Conservation (phyloP, 30 jellyfish, hydroid and myxozoan species). For the Aurelia aurita region DNA sequence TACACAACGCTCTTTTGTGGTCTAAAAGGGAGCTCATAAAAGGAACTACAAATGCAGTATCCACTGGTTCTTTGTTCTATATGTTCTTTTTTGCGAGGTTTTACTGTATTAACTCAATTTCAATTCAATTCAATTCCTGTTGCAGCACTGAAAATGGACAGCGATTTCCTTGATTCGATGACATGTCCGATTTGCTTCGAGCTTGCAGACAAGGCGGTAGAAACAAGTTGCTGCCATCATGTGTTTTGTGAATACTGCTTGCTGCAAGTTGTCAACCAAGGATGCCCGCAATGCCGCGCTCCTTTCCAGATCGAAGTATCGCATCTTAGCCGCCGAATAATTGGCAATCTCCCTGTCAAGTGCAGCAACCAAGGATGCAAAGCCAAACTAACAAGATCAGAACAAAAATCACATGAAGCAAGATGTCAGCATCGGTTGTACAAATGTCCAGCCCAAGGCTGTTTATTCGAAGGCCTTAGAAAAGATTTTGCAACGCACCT, state of each 20-base stretch:
- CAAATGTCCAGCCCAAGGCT: conserved; percentile 59
- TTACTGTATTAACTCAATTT: too few relatives aligned
- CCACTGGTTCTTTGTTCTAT: too few relatives aligned
- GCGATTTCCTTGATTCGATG: conserved; percentile 23
- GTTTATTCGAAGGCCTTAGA: conserved; percentile 50
- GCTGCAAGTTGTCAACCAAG: conserved; percentile 6
- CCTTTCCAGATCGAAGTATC: conserved; percentile 29
- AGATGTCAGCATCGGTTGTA: conserved; percentile 48
- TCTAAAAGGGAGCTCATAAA: too few relatives aligned
- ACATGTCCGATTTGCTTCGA: conserved; percentile 85
- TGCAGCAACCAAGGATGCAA: conserved; percentile 76
- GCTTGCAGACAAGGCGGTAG: conserved; percentile 82
- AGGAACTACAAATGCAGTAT: too few relatives aligned
- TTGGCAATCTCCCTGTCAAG: conserved; percentile 56
- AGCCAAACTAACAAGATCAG: conserved; percentile 56
- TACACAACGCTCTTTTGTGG: too few relatives aligned
- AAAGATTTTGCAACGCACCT: conserved; percentile 62
- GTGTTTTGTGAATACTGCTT: conserved; percentile 76
- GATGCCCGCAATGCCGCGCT: conserved; percentile 80
- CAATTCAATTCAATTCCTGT: too few relatives aligned
- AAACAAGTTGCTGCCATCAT: conserved; percentile 85
- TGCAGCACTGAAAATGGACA: conserved; percentile 18
- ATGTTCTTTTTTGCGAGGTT: too few relatives aligned
- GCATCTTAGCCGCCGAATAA: conserved; percentile 64
- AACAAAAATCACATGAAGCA: conserved; percentile 51